Percentiles rank a stretch among this genome's conserved stretches.
Evolutionary conservation across 92 coral and sea anemone genomes (phyloP).

Genomic region (Scolanthus callimorphus): DNA sequence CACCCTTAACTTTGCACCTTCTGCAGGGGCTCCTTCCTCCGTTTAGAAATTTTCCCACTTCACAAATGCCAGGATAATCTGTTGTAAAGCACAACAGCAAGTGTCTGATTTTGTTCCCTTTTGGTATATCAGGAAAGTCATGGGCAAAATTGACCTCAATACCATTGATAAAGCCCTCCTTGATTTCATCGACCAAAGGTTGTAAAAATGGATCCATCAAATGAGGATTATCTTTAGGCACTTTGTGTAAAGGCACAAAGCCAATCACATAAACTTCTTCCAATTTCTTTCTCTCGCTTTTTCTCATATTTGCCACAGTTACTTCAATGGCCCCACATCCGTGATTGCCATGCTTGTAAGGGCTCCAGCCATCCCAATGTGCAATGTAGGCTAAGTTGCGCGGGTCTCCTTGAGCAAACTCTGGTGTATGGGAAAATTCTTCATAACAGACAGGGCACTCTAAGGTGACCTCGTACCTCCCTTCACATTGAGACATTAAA

Average conservation of each 20-base stretch:
- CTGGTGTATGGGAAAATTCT: conserved; percentile 7
- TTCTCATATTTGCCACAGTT: conserved; percentile 43
- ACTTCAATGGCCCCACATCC: conserved; percentile 61
- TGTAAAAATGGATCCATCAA: conserved; percentile 49
- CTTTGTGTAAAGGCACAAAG: conserved; percentile 42
- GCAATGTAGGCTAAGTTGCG: conserved; percentile 36
- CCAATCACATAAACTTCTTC: conserved; percentile 57
- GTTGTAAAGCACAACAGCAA: conserved; percentile 47
- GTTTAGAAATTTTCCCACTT: conserved; percentile 52
- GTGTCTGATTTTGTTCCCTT: conserved; percentile 7
- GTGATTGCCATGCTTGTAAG: conserved; percentile 29
- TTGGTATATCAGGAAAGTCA: conserved; percentile 3
- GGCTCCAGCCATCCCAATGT: conserved; percentile 53
- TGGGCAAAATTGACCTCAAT: conserved; percentile 10
- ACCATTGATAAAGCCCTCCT: conserved; percentile 44
- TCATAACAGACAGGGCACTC: conserved; percentile 45
- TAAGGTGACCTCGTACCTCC: conserved; percentile 20
- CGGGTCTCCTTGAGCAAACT: conserved; percentile 23
- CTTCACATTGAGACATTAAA: conserved; percentile 10
- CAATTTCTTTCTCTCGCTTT: conserved; percentile 45
- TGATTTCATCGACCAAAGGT: conserved; percentile 52
- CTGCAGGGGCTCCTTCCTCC: conserved; percentile 68
- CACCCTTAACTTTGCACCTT: conserved; percentile 50
- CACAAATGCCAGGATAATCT: conserved; percentile 73
- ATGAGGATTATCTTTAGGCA: conserved; percentile 47